Conservation (phyloP, 2,888 invertebrate species). For the Diarsia brunnea region DNA sequence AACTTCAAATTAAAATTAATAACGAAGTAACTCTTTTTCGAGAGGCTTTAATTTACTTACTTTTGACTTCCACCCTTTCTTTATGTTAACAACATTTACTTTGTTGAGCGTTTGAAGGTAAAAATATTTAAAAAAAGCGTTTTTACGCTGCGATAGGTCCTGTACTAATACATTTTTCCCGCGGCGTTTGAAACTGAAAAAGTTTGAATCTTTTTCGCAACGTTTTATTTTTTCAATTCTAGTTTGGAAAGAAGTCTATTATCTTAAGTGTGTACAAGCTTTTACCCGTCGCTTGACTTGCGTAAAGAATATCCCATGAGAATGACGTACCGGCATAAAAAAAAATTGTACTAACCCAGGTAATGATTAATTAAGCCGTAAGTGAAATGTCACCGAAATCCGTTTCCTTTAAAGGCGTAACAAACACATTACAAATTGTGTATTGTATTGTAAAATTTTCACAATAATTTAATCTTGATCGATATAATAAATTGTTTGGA, state of each 20-base stretch:
- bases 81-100: slow-evolving; percentile 9
- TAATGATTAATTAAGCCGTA: neutral
- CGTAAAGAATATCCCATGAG: neutral
- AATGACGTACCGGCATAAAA: neutral
- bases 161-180: neutral
- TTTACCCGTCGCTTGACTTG: neutral
- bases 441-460: too few relatives aligned
- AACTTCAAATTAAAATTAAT: slow-evolving; percentile 10
- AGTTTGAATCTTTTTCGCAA: neutral
- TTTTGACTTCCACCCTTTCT: slow-evolving; percentile 8
- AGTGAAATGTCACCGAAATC: neutral
- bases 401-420: neutral
- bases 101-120: neutral
- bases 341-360: neutral
- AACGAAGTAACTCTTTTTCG: slow-evolving; percentile 2
- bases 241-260: neutral
- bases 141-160: neutral
- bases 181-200: neutral
- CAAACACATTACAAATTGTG: neutral
- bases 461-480: neutral
- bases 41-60: neutral
- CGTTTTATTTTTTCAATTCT: neutral
- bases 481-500: neutral
- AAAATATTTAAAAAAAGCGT: neutral
- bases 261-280: neutral